These are phyloP conservation scores for Caenorhabditis parvicauda DNA, from an alignment of 2,888 invertebrate species.

Conservation along the genomic window DNA sequence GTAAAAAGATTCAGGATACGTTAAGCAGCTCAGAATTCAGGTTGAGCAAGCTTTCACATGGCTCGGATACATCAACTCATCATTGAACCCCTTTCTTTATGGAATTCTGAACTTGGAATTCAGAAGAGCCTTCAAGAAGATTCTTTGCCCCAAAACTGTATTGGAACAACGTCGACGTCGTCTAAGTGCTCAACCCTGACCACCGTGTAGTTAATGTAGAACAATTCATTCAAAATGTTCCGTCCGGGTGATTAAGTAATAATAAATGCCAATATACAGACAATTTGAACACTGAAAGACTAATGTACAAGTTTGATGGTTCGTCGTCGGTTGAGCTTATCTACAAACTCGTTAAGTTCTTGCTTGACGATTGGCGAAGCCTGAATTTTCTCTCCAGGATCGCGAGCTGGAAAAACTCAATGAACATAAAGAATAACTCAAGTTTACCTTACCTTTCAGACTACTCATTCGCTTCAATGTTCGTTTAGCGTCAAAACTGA, in stretches of 20 bases:
- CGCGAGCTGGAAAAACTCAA: conserved; percentile 15
- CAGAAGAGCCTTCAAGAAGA: conserved; percentile 60
- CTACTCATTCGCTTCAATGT: conserved; percentile 34
- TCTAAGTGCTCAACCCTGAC: conserved; percentile 34
- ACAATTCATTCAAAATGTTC: conserved; percentile 2
- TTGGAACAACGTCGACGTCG: conserved; percentile 38
- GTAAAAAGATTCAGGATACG: conserved; percentile 23
- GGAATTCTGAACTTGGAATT: conserved; percentile 62
- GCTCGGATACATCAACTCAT: conserved; percentile 61
- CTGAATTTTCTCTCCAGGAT: conserved; percentile 11
- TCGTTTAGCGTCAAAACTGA: conserved; percentile 35
- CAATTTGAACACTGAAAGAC: background rate
- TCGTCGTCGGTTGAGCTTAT: conserved; percentile 27
- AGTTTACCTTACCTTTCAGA: conserved; percentile 14
- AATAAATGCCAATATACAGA: conserved; percentile 10
- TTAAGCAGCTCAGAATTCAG: too few relatives aligned
- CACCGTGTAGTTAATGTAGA: too few relatives aligned
- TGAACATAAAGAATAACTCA: background rate
- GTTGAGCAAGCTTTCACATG: conserved; percentile 61
- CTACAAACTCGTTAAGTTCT: conserved; percentile 31
- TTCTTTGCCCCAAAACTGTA: conserved; percentile 56
- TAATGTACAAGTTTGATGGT: conserved; percentile 23
- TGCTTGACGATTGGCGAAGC: conserved; percentile 19
- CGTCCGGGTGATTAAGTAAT: background rate
- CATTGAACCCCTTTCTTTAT: conserved; percentile 60